Percentiles rank a stretch among this genome's conserved stretches.
phyloP scores from a whole-genome alignment of 2,888 invertebrate genomes.

The Drosophila emarginata region DNA sequence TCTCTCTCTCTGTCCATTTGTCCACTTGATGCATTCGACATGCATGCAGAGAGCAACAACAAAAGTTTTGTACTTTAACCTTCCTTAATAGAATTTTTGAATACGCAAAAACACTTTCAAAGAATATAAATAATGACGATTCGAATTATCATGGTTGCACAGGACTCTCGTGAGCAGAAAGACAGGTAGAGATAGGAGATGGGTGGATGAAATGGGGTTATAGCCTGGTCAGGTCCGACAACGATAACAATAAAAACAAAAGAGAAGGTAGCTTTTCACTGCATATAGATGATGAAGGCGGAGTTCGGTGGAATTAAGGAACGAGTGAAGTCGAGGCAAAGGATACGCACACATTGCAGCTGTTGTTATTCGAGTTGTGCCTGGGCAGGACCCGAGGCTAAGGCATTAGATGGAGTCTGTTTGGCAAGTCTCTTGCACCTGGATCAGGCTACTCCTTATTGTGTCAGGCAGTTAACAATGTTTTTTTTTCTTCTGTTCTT shows the following conservation, averaged over 20 bases:
- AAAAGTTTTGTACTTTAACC: conserved; percentile 70
- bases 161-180: conserved; percentile 8
- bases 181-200: not conserved
- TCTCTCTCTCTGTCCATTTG: conserved; percentile 23
- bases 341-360: conserved; percentile 6
- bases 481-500: conserved; percentile 26
- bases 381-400: conserved; percentile 7
- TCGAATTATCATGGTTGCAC: conserved; percentile 76
- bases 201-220: not conserved
- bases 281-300: not conserved
- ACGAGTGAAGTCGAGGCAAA: not conserved
- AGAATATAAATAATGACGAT: conserved; percentile 82
- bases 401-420: not conserved
- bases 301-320: not conserved
- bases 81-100: conserved; percentile 82
- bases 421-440: not conserved
- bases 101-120: conserved; percentile 80
- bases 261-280: not conserved
- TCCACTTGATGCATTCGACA: conserved; percentile 67
- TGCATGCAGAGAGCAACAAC: conserved; percentile 63
- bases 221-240: conserved; percentile 33
- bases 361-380: not conserved
- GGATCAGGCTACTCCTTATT: not conserved
- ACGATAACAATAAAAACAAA: conserved; percentile 68
- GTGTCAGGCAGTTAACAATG: conserved; percentile 54